Conservation (phyloP, 2,888 invertebrate species). For the Rhagonycha lutea region DNA sequence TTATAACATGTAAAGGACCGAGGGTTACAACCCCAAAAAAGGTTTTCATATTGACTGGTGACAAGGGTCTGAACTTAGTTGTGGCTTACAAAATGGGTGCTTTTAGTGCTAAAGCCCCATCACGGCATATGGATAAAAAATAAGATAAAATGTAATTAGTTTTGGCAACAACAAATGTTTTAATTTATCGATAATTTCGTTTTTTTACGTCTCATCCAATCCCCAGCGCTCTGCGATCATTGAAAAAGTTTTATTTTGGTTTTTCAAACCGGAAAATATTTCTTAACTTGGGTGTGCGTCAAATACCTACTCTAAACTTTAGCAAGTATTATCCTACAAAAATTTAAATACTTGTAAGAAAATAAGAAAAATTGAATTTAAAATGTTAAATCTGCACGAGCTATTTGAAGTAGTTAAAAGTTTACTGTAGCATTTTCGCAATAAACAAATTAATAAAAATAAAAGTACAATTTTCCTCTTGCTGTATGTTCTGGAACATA, state of each 20-base stretch:
- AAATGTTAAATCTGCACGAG: background rate
- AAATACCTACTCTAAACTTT: background rate
- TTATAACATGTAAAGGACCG: background rate
- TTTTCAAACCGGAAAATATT: background rate
- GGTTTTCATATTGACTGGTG: slow-evolving; percentile 2
- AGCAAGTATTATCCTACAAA: background rate
- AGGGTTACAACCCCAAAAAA: slow-evolving; percentile 2
- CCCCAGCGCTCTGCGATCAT: background rate
- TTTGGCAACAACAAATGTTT: background rate
- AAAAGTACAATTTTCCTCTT: background rate
- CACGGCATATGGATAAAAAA: background rate
- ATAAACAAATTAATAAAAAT: background rate
- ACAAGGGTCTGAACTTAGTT: slow-evolving; percentile 3
- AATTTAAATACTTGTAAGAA: background rate
- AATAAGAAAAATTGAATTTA: background rate
- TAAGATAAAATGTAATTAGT: background rate
- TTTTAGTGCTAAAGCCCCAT: slow-evolving; percentile 1
- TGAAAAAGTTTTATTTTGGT: background rate
- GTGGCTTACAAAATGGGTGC: slow-evolving; percentile 3
- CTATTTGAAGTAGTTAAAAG: background rate
- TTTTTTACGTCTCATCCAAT: background rate
- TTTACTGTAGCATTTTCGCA: background rate
- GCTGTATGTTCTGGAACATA: background rate
- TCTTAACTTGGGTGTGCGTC: background rate
- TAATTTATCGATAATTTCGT: background rate